These are phyloP conservation scores for Mellivora capensis DNA, from an alignment of 2,113 vertebrate species.

Conservation along the genomic window DNA sequence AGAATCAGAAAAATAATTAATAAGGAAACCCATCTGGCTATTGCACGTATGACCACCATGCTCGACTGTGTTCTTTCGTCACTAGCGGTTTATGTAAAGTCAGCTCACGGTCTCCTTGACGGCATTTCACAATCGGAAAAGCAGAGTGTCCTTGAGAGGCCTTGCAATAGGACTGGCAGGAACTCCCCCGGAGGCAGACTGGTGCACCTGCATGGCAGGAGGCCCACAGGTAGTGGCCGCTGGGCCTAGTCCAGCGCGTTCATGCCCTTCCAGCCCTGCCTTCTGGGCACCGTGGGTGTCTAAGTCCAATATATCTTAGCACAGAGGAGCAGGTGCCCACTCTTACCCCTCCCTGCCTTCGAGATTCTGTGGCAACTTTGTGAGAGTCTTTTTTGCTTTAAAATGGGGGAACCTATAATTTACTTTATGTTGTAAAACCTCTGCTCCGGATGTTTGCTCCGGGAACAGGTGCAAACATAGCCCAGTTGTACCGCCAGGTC, in stretches of 20 bases:
- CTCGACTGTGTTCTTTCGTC: not conserved
- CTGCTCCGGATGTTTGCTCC: not conserved
- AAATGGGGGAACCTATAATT: not conserved
- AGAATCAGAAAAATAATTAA: not conserved
- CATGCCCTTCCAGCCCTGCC: not conserved
- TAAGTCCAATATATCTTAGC: fast-evolving
- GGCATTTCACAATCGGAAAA: not conserved
- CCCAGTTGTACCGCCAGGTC: not conserved
- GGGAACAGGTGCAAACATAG: not conserved
- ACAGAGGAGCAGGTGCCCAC: not conserved
- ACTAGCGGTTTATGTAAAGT: not conserved
- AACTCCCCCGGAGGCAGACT: not conserved
- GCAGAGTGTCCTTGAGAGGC: not conserved
- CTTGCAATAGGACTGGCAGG: not conserved
- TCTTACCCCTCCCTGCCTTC: not conserved
- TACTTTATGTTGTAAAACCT: not conserved
- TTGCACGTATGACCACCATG: not conserved
- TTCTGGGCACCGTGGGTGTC: not conserved
- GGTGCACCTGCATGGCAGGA: fast-evolving
- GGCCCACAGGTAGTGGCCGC: too few species aligned
- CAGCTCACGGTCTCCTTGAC: not conserved
- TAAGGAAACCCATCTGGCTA: not conserved
- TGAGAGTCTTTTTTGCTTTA: not conserved
- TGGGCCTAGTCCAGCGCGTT: not conserved
- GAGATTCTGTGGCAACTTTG: not conserved